Evolutionary conservation across 2,113 vertebrate species (phyloP), one percentile per base, ranked within the genome.

Genomic region (Pitta sordida): DNA sequence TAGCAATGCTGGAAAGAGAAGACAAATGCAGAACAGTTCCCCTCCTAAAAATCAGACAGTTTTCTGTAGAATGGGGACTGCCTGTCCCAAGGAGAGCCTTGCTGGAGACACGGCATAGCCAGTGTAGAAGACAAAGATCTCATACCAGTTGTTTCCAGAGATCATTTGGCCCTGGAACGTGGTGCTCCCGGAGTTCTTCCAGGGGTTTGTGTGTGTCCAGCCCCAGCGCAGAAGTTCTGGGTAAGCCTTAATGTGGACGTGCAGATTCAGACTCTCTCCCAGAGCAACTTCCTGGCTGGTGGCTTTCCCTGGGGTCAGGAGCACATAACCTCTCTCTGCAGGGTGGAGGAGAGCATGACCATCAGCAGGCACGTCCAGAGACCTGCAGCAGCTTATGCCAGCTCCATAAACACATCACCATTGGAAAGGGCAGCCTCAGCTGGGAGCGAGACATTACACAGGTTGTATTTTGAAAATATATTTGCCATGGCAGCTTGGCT

Each of bases 271-370:
- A 75, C 95, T 98, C 14, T 98, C 97, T 30, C 98, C 98, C 77
- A 98, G 79, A 1, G 94, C 95, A 68, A 98, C 96, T 55, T 98
- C 96, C n/a, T 98, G 96, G 5, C 78, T 96, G 37, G 97, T 97
- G 75, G 85, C 97, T 77, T 98, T 90, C 58, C 96, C 92, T 12
- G 98, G 98, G 58, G 88, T 96, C 78, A 99, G 88, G 56, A 97
- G 90, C 77, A 99, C 69, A 37, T 98, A 99, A 39, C 98, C 98
- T 44, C 97, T 97, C 51, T 99, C 99, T 99, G 97, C 14, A 94
- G 93, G 90, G 88, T 62, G 48, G 84, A 96, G 69, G 55, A 92
- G 52, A 87, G 11, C 27, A 69, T 52, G 52, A 52, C 36, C 7
- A 17, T 68, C 70, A 70, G 64, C 41, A 86, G 62, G 32, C 22